Conservation (phyloP, 2,888 invertebrate genomes). For the Polydrusus pterygomalis region DNA sequence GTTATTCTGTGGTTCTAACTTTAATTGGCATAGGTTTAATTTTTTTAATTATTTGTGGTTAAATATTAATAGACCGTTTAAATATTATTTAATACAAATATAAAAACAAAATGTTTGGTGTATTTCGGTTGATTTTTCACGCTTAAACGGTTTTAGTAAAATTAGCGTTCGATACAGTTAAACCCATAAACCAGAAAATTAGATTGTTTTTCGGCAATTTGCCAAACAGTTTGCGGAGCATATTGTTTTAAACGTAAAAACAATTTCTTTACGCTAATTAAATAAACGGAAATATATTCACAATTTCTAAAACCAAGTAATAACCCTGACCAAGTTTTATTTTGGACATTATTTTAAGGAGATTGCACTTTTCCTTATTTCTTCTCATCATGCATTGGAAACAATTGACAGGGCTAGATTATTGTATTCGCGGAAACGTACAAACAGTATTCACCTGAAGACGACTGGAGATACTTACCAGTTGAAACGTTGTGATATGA, state of each 20-base stretch:
- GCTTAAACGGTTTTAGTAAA: constrained; percentile 25
- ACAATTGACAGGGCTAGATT: no score
- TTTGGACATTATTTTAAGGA: not conserved
- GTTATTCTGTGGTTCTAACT: not conserved
- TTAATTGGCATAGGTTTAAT: not conserved
- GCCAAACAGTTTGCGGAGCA: constrained; percentile 10
- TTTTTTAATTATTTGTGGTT: constrained; percentile 16
- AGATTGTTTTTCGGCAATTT: constrained; percentile 34
- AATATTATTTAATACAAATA: constrained; percentile 30
- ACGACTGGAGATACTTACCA: no score
- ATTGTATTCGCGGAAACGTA: no score
- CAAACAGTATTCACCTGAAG: no score
- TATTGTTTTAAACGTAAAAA: not conserved
- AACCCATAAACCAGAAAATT: constrained; percentile 36
- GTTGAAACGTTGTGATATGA: no score
- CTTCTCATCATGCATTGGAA: no score
- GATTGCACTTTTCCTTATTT: not conserved
- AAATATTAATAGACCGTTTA: constrained; percentile 16
- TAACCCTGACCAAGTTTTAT: no score
- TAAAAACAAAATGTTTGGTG: constrained; percentile 10
- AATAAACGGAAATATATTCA: not conserved
- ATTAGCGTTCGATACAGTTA: constrained; percentile 26
- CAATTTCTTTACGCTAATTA: not conserved
- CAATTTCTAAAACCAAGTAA: not conserved
- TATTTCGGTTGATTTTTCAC: constrained; percentile 20